A percentile compares a stretch with the other conserved stretches of the same genome.
Conservation (phyloP, 1,140 invertebrate genomes). For the Tenebrio molitor region DNA sequence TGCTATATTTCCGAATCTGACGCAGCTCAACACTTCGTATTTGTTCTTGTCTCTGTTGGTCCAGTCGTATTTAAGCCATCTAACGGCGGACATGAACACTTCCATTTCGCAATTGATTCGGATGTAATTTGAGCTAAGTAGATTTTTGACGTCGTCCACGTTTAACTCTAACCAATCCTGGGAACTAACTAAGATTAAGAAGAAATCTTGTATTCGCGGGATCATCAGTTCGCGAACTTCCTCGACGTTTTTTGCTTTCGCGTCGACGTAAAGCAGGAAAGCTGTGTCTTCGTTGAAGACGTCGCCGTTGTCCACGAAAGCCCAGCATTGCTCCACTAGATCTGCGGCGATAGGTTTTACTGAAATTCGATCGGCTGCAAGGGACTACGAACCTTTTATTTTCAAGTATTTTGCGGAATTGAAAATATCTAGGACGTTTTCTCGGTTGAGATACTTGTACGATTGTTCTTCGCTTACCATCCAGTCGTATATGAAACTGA, state of each 20-base stretch:
- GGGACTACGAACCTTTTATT: slow-evolving; percentile 71
- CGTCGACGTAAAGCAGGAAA: slow-evolving; percentile 77
- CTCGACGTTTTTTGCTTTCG: slow-evolving; percentile 69
- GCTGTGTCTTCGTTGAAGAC: slow-evolving; percentile 80
- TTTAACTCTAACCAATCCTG: slow-evolving; percentile 77
- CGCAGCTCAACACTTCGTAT: slow-evolving; percentile 73
- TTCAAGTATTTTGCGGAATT: slow-evolving; percentile 75
- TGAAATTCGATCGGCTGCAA: background rate
- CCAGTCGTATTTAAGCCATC: slow-evolving; percentile 82
- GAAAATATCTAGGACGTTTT: slow-evolving; percentile 79
- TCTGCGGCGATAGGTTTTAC: slow-evolving; percentile 66
- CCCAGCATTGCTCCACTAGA: slow-evolving; percentile 80
- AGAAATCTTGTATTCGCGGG: slow-evolving; percentile 79
- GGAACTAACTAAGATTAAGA: slow-evolving; percentile 78
- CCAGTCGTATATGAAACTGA: slow-evolving; percentile 81
- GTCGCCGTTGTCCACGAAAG: slow-evolving; percentile 76
- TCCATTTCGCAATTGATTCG: slow-evolving; percentile 82
- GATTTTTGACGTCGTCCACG: slow-evolving; percentile 73
- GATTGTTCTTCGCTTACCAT: slow-evolving; percentile 76
- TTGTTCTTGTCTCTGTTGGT: slow-evolving; percentile 69
- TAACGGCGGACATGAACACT: slow-evolving; percentile 80
- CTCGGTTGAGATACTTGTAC: slow-evolving; percentile 71
- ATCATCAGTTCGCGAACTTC: slow-evolving; percentile 79
- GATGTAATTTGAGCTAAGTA: slow-evolving; percentile 78
- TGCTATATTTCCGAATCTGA: slow-evolving; percentile 80